Evolutionary conservation across 2,888 invertebrate genomes (phyloP).

Genomic region (Lutraria lutraria): DNA sequence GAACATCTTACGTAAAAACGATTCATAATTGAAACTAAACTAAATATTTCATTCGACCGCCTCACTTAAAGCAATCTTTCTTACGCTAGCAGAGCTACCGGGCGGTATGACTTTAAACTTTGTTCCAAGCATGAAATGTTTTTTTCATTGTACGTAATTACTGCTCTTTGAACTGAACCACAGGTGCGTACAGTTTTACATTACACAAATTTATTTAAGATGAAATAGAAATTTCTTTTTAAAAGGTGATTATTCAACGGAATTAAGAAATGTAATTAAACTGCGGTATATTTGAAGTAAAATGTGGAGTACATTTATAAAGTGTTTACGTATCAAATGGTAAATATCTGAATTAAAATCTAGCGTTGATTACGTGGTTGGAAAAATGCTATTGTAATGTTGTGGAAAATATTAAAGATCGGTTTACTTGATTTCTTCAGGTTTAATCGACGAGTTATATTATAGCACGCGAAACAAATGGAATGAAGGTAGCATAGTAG

Average conservation of each 20-base stretch:
- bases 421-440: background rate
- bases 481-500: no score
- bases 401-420: slow-evolving; percentile 25
- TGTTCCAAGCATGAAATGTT: background rate
- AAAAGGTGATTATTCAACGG: background rate
- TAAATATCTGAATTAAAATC: slow-evolving; percentile 32
- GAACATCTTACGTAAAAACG: no score
- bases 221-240: slow-evolving; percentile 8
- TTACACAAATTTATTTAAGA: background rate
- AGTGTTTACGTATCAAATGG: slow-evolving; percentile 18
- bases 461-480: background rate
- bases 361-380: slow-evolving; percentile 21
- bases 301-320: background rate
- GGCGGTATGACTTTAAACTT: slow-evolving; percentile 19
- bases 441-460: background rate
- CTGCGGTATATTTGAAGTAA: slow-evolving; percentile 36
- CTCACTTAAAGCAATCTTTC: background rate
- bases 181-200: slow-evolving; percentile 15
- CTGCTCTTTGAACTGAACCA: background rate
- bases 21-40: no score
- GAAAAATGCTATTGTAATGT: slow-evolving; percentile 6
- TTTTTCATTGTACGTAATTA: slow-evolving; percentile 16
- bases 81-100: background rate
- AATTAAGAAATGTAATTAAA: slow-evolving; percentile 12
- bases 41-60: background rate